These are phyloP conservation scores for Lypha dubia DNA, from an alignment of 2,888 invertebrate genomes.

Conservation along the genomic window DNA sequence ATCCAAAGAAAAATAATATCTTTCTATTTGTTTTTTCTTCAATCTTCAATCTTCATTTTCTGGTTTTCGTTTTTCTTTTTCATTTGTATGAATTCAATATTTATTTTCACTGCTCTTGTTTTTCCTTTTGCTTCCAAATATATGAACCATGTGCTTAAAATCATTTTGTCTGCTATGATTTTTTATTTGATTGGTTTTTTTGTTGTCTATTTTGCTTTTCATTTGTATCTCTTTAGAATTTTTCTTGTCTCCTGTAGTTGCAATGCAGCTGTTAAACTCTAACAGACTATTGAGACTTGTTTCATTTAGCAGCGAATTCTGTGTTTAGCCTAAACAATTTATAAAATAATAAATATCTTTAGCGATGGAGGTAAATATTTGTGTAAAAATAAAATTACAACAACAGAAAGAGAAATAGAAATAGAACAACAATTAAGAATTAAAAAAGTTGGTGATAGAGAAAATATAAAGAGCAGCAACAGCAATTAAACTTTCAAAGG, in stretches of 20 bases:
- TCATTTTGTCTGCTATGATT: slow-evolving; percentile 53
- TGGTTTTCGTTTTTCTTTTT: slow-evolving; percentile 13
- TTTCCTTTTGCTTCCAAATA: slow-evolving; percentile 1
- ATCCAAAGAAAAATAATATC: not conserved
- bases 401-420: slow-evolving; percentile 5
- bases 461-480: not conserved
- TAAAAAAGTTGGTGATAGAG: slow-evolving; percentile 4
- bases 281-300: slow-evolving; percentile 46
- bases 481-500: too few species aligned
- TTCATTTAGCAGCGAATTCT: slow-evolving; percentile 39
- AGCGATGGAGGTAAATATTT: too few species aligned
- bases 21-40: slow-evolving; percentile 21
- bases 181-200: slow-evolving; percentile 20
- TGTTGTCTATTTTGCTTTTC: slow-evolving; percentile 1
- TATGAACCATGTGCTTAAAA: slow-evolving; percentile 59
- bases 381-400: too few species aligned
- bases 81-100: slow-evolving; percentile 33
- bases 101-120: not conserved
- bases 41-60: too few species aligned
- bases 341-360: slow-evolving; percentile 21
- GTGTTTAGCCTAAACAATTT: slow-evolving; percentile 17
- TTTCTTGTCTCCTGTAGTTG: slow-evolving; percentile 9
- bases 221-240: not conserved
- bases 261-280: slow-evolving; percentile 53
- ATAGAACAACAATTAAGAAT: not conserved